A percentile compares a stretch with the other conserved stretches of the same genome.
phyloP scores from a whole-genome alignment of 2,888 invertebrate species.

The Dexiosoma caninum region DNA sequence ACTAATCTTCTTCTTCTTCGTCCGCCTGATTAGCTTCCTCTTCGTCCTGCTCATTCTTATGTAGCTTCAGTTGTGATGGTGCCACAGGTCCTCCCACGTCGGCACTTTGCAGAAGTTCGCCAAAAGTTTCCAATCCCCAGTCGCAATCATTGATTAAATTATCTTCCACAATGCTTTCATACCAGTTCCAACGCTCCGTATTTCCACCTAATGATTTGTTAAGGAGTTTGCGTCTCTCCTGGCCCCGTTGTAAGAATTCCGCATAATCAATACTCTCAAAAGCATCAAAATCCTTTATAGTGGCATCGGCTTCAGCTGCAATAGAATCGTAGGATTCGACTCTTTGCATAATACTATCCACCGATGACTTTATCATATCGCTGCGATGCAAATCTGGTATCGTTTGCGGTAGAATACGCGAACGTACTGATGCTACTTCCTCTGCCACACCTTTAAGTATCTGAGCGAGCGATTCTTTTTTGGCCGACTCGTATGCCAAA shows the following conservation, averaged over 20 bases:
- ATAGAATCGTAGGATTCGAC: slow-evolving; percentile 67
- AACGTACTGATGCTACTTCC: slow-evolving; percentile 73
- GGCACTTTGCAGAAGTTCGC: slow-evolving; percentile 41
- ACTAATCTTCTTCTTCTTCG: background rate
- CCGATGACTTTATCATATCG: slow-evolving; percentile 71
- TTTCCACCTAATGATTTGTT: slow-evolving; percentile 75
- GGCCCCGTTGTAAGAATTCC: slow-evolving; percentile 73
- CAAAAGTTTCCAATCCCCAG: slow-evolving; percentile 67
- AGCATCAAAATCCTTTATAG: slow-evolving; percentile 65
- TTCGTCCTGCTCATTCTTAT: background rate
- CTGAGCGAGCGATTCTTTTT: slow-evolving; percentile 71
- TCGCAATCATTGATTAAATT: slow-evolving; percentile 69
- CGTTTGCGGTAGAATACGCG: slow-evolving; percentile 77
- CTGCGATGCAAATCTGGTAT: slow-evolving; percentile 75
- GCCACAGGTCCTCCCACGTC: slow-evolving; percentile 18
- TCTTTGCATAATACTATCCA: slow-evolving; percentile 65
- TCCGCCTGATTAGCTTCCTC: slow-evolving; percentile 4
- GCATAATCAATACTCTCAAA: slow-evolving; percentile 70
- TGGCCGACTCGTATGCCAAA: slow-evolving; percentile 78
- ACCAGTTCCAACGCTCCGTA: slow-evolving; percentile 71
- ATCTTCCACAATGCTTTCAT: slow-evolving; percentile 66
- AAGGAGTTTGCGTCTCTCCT: slow-evolving; percentile 71
- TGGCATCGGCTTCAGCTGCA: slow-evolving; percentile 65
- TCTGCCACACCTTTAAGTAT: slow-evolving; percentile 70
- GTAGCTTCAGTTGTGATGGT: slow-evolving; percentile 13